Conservation (phyloP, 2,113 vertebrate species). For the human (Homo sapiens) region GRCh38 chr7:122660001-122660500, state of each 20-base stretch:
- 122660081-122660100: neutral
- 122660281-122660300: neutral
- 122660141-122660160: neutral
- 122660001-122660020: neutral
- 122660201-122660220: neutral
- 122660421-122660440: neutral
- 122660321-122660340: neutral
- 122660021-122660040: neutral
- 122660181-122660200: neutral
- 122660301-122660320: neutral
- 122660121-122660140: neutral
- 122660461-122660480: neutral
- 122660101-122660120: neutral
- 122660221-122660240: neutral
- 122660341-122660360: neutral
- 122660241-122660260: neutral
- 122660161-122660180: neutral
- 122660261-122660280: neutral
- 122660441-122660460: slow-evolving; percentile 31
- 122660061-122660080: neutral
- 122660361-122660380: neutral
- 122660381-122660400: neutral
- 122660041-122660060: neutral
- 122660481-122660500: neutral
- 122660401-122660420: neutral